Conservation (phyloP, 2,113 vertebrate genomes). For the Anser brachyrhynchus region DNA sequence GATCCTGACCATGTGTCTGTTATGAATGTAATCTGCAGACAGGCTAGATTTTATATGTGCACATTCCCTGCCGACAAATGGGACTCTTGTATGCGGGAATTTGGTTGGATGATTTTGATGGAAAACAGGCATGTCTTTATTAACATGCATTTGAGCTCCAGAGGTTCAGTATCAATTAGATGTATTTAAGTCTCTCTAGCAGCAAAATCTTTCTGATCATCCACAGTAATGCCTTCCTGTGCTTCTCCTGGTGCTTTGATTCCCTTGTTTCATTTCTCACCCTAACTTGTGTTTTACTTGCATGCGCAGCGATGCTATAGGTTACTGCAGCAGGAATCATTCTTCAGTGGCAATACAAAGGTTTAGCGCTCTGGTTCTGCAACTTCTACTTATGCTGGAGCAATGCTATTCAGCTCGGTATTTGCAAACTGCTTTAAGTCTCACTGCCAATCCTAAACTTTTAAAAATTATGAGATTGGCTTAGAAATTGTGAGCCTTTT, state of each 20-base stretch:
- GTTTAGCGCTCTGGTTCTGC: background rate
- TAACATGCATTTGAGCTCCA: background rate
- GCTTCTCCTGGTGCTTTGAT: background rate
- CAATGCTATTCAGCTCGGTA: background rate
- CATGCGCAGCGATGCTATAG: background rate
- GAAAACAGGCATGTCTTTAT: background rate
- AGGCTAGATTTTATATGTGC: background rate
- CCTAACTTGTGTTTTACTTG: background rate
- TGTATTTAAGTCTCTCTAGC: background rate
- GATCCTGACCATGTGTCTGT: background rate
- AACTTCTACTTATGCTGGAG: background rate
- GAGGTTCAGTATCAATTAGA: background rate
- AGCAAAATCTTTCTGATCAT: background rate
- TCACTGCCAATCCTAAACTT: background rate
- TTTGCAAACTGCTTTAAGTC: background rate
- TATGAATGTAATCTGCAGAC: background rate
- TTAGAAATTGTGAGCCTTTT: background rate
- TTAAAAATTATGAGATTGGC: background rate
- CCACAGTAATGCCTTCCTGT: background rate
- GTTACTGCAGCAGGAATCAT: background rate
- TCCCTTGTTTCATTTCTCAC: background rate
- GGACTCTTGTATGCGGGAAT: background rate
- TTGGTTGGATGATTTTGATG: background rate
- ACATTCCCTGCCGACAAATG: background rate
- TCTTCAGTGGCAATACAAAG: background rate